A percentile compares a stretch with the other conserved stretches of the same genome.
phyloP scores from a whole-genome alignment of 2,888 invertebrate species.

The Muschampia plurimacula region DNA sequence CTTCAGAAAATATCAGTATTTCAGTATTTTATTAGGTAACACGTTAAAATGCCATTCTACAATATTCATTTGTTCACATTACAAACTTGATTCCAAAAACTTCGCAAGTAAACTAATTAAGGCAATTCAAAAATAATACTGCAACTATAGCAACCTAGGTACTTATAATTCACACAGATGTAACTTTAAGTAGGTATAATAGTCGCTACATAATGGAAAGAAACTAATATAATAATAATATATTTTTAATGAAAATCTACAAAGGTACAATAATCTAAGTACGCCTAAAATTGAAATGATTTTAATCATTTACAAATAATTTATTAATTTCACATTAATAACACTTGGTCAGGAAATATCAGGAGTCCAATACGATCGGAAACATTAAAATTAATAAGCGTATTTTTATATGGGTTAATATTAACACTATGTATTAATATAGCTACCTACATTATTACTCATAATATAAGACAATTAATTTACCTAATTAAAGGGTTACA shows the following conservation, averaged over 20 bases:
- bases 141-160: too few relatives aligned
- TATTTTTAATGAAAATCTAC: slow-evolving; percentile 30
- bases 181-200: not conserved
- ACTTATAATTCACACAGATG: not conserved
- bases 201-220: slow-evolving; percentile 14
- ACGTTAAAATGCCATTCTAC: too few relatives aligned
- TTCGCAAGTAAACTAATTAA: too few relatives aligned
- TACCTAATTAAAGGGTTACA: not conserved
- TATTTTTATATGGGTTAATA: slow-evolving; percentile 80
- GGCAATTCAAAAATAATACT: too few relatives aligned
- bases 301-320: slow-evolving; percentile 58
- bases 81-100: too few relatives aligned
- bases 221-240: not conserved
- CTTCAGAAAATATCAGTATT: too few relatives aligned
- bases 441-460: slow-evolving; percentile 55
- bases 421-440: slow-evolving; percentile 63
- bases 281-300: slow-evolving; percentile 73
- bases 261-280: slow-evolving; percentile 48
- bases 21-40: too few relatives aligned
- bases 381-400: slow-evolving; percentile 86
- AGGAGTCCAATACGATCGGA: slow-evolving; percentile 83
- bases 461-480: slow-evolving; percentile 23
- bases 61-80: too few relatives aligned
- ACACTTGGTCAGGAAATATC: slow-evolving; percentile 85
- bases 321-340: slow-evolving; percentile 76